Evolutionary conservation across 2,797 vertebrate genomes (phyloP), one percentile per base, ranked within the genome.

Genomic region (Sebastes iracundus): DNA sequence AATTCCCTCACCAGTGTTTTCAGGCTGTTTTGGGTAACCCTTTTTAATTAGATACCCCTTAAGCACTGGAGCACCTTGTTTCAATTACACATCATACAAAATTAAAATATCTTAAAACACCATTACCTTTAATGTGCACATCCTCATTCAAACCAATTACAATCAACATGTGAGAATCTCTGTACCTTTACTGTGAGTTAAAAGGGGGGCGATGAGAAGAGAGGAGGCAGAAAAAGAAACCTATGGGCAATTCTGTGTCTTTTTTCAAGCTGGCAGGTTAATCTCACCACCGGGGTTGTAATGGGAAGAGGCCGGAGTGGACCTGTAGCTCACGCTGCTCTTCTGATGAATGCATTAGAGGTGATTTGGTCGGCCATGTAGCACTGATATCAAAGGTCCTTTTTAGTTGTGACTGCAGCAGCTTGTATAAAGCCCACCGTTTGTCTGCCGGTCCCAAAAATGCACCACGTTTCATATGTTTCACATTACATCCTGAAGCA

Each of bases 61-160:
- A 58, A 79, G 78, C 77, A 64, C 61, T 28, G 52, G 55, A 56
- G 27, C 32, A 79, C n/a, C 72, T 81, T 77, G 33, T 85, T 89
- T 84, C 80, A 94, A 90, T 93, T 93, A 94, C 87, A 90, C 62
- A 87, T 87, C 75, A 87, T 90, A 86, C 75, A 25, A 88, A 91
- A 94, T 93, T 83, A 87, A 92, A 89, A 89, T 86, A 91, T 92
- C 79, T 90, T 90, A 88, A 90, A 93, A 91, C 77, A 88, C 82
- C 80, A 90, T 92, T 90, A 87, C 75, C 63, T 84, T 86, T 86
- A 86, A 80, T 76, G 77, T 84, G 76, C 70, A 81, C 72, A 84
- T 75, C 60, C 76, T 87, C 65, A 86, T 78, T 90, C 32, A 87
- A 90, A 88, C 73, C 77, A 87, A 88, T 90, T 88, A 88, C 20